phyloP scores from a whole-genome alignment of 2,113 vertebrate species.

The Cyanoramphus novaezelandiae region DNA sequence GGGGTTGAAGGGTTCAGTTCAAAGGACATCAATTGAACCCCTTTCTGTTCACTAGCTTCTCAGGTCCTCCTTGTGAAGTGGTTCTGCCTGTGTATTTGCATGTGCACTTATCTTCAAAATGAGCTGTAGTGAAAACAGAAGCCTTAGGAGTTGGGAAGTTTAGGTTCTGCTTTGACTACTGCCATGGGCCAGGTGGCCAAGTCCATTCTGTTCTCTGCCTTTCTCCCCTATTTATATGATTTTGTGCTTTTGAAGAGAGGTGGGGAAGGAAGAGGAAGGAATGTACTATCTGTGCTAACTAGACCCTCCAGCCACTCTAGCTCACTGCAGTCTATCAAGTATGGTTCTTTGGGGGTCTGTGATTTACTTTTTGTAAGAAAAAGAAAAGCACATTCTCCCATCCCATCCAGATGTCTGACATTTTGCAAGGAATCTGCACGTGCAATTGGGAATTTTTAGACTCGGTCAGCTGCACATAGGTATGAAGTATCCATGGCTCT shows the following conservation, averaged over 20 bases:
- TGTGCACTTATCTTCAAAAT: neutral
- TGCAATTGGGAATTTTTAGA: neutral
- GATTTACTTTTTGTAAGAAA: neutral
- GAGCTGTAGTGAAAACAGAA: neutral
- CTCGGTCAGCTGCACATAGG: fast-evolving
- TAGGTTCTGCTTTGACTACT: neutral
- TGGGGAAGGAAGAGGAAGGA: neutral
- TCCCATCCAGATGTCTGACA: neutral
- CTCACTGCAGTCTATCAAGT: neutral
- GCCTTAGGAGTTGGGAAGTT: fast-evolving
- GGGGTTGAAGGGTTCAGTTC: neutral
- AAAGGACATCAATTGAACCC: neutral
- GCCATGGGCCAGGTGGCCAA: neutral
- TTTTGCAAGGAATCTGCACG: neutral
- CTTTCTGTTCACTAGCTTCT: neutral
- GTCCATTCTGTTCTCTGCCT: neutral
- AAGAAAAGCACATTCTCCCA: neutral
- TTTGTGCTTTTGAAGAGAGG: neutral
- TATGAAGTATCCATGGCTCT: neutral
- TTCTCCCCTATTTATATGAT: neutral
- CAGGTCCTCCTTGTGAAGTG: neutral
- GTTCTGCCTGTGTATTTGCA: neutral
- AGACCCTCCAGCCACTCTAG: neutral
- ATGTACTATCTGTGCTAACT: too few species aligned
- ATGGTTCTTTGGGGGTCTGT: fast-evolving